phyloP scores from a whole-genome alignment of 2,888 invertebrate genomes.

The Drosophila neotestacea region DNA sequence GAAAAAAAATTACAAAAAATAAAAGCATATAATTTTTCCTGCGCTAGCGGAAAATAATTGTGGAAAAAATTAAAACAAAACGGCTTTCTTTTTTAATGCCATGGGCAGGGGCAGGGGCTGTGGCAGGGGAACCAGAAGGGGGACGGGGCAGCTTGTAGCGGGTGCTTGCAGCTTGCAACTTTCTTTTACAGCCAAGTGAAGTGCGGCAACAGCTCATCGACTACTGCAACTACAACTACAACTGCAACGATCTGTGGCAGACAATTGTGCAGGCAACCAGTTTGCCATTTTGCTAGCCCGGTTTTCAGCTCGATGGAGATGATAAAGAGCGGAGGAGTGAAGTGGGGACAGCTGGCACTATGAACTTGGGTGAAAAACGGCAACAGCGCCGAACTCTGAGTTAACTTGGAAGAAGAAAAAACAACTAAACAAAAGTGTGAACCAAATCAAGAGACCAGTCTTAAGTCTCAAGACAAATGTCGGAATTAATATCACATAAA shows the following conservation, averaged over 20 bases:
- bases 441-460: not conserved
- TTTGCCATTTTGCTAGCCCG: conserved; percentile 51
- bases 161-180: conserved; percentile 65
- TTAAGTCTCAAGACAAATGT: conserved; percentile 1
- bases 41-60: conserved; percentile 81
- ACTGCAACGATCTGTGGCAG: conserved; percentile 52
- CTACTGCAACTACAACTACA: conserved; percentile 37
- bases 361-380: conserved; percentile 67
- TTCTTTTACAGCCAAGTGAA: conserved; percentile 70
- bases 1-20: conserved; percentile 59
- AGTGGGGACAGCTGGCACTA: conserved; percentile 42
- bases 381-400: conserved; percentile 49
- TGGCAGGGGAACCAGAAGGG: not conserved
- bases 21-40: conserved; percentile 78
- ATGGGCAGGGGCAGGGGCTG: not conserved
- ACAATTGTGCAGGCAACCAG: conserved; percentile 64
- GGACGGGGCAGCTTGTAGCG: conserved; percentile 31
- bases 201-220: conserved; percentile 56
- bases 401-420: not conserved
- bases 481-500: conserved; percentile 1
- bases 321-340: not conserved
- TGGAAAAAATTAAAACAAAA: conserved; percentile 78
- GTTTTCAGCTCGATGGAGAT: conserved; percentile 26
- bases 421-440: conserved; percentile 10
- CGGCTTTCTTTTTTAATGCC: conserved; percentile 71